Evolutionary conservation across 2,113 vertebrate genomes (phyloP), one percentile per base, ranked within the genome.

Genomic region (Apeltes quadracus): DNA sequence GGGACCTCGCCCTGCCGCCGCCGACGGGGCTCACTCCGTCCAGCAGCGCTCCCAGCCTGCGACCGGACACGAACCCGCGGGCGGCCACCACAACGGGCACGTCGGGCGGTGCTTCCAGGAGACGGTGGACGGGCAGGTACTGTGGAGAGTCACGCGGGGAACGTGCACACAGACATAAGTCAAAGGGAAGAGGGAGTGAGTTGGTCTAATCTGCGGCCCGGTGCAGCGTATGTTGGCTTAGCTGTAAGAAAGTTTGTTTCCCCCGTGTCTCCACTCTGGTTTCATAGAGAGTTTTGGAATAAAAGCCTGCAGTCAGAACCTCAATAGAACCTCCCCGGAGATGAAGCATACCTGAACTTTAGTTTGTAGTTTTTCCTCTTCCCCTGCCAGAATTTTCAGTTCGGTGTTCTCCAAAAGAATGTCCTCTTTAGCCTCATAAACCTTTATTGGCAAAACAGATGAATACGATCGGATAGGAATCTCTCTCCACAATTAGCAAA

Each of bases 81-180:
- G 73, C 5, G 79, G 86, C 38, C 78, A 84, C 0, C 69, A 56
- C 85, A 29, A 1, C 1, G 93, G 86, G 61, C 78, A 91, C 1
- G 91, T 97, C 76, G 97, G 97, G 48, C 94, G 93, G 72, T 98
- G 97, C 75, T 98, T 96, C 89, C 95, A 92, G 82, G 96, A 95
- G 51, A 91, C 94, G 8, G 83, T 95, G 1, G 94, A 96, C 4
- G 96, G 96, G 74, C 95, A 98, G 97, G 97, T 98, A 93, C n/a
- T n/a, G n/a, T n/a, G n/a, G n/a, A n/a, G n/a, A n/a, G n/a, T n/a
- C n/a, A n/a, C n/a, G n/a, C n/a, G n/a, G n/a, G n/a, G 36, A 39
- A n/a, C 50, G 34, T 51, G n/a, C 62, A 53, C 20, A 63, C 38
- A 61, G 8, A 51, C 1, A 27, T 58, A 16, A 38, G 64, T 27